Base-by-base conservation (phyloP, 2,888 invertebrate species). In the Lycaena phlaeas region DNA sequence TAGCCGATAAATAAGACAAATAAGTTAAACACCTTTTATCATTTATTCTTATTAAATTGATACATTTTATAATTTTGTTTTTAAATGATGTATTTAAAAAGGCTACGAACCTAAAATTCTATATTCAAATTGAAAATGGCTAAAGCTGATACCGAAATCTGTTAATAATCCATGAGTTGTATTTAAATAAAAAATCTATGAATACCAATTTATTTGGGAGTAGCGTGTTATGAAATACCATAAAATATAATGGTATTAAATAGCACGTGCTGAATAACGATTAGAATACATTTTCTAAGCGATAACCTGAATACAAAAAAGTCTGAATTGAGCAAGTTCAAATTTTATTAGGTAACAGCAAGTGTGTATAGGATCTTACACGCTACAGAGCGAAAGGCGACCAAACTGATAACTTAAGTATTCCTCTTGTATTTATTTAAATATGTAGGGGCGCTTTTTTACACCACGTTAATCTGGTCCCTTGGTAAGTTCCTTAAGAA, bases 171-270 rank as follows among this genome's bases (percentile, higher is more conserved):
- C 14, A 36, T 36, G 36, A 10, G 22, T 15, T 36, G 5, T 14
- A 36, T 36, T 36, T 28, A 28, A 28, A 36, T 38, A 22, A 34
- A 18, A 30, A 22, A 22, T 22, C 34, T 7, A 22, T 34, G 9
- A 12, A 34, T 34, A 34, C 9, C 34, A 34, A 34, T 22, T 12
- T 12, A 18, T 34, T 34, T 34, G 18, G 18, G 18, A 34, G 18
- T 22, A 18, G 18, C 22, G 12, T 12, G 12, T 34, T 34, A 12
- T 9, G 12, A 34, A 34, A 22, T 22, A 34, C 4, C 22, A 34
- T 7, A 18, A 22, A 22, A 29, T 22, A 18, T 34, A 34, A 22
- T 18, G 22, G 9, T 12, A 9, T 34, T 18, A 31, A 34, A 7
- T 29, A 29, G 12, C 14, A 34, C 34, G 12, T 22, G 34, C 22